Evolutionary conservation across 2,888 invertebrate species (phyloP).

Genomic region (Chrysolina americana): DNA sequence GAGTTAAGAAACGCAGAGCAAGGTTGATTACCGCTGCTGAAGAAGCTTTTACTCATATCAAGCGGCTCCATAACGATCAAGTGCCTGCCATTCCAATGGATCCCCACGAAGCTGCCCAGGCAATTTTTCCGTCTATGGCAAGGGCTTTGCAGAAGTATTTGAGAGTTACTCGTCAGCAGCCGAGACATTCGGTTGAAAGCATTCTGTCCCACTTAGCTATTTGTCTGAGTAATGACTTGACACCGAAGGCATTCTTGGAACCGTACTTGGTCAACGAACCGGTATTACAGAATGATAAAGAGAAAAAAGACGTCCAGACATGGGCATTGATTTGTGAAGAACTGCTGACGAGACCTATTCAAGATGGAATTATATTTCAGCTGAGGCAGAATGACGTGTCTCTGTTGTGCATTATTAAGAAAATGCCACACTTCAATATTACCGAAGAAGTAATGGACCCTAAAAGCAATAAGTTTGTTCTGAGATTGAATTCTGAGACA

Average conservation of each 20-base stretch:
- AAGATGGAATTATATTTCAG: conserved; percentile 90
- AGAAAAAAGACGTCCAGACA: conserved; percentile 86
- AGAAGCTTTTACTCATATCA: conserved; percentile 98
- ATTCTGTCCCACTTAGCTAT: conserved; percentile 92
- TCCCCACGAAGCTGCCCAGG: conserved; percentile 96
- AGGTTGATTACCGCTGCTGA: conserved; percentile 94
- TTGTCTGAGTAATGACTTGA: conserved; percentile 94
- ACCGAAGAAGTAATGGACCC: conserved; percentile 97
- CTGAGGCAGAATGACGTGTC: conserved; percentile 94
- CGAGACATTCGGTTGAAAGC: conserved; percentile 93
- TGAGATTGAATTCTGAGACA: conserved; percentile 95
- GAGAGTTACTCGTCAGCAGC: conserved; percentile 95
- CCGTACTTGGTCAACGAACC: conserved; percentile 91
- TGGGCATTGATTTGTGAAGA: conserved; percentile 98
- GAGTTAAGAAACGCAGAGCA: conserved; percentile 92
- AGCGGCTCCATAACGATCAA: conserved; percentile 81
- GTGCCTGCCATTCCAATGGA: conserved; percentile 90
- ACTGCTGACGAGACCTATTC: conserved; percentile 87
- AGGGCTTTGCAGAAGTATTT: conserved; percentile 96
- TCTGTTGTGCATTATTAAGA: conserved; percentile 87
- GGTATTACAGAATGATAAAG: conserved; percentile 88
- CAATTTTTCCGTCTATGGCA: conserved; percentile 97
- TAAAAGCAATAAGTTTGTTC: conserved; percentile 94
- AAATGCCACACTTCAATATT: conserved; percentile 93
- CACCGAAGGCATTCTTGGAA: conserved; percentile 95